Evolutionary conservation across 2,113 vertebrate species (phyloP).

Genomic region (Hyla sarda): DNA sequence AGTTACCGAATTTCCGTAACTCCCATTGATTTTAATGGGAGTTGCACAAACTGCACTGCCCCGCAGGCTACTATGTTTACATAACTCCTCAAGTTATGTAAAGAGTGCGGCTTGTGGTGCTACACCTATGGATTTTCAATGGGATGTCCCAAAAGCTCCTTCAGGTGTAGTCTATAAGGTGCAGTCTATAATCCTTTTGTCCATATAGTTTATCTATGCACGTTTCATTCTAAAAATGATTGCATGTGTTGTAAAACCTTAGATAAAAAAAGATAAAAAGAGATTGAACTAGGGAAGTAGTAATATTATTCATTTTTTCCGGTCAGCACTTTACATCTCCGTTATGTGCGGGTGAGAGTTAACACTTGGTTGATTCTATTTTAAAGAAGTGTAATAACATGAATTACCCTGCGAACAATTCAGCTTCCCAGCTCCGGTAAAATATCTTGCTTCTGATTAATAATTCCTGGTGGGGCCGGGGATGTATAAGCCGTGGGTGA

Average conservation of each 20-base stretch:
- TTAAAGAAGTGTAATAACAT: not conserved
- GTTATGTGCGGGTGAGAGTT: not conserved
- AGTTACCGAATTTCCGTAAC: too few species aligned
- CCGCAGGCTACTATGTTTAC: too few species aligned
- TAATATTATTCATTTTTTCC: not conserved
- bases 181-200: too few species aligned
- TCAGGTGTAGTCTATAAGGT: too few species aligned
- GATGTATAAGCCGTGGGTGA: conserved; percentile 55
- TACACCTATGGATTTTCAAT: too few species aligned
- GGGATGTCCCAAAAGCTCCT: too few species aligned
- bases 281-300: too few species aligned
- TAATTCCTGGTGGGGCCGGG: conserved; percentile 56
- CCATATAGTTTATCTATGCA: too few species aligned
- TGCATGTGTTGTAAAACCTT: not conserved
- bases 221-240: not conserved
- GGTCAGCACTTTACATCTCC: not conserved
- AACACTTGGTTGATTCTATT: not conserved
- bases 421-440: conserved; percentile 19
- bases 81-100: too few species aligned
- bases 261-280: not conserved
- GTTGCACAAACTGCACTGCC: too few species aligned
- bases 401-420: conserved; percentile 36
- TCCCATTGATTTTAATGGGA: too few species aligned
- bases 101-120: too few species aligned
- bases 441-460: conserved; percentile 53